Evolutionary conservation across 1,140 invertebrate species (phyloP), one percentile per base, ranked within the genome.

Genomic region (Bilobella aurantiaca): DNA sequence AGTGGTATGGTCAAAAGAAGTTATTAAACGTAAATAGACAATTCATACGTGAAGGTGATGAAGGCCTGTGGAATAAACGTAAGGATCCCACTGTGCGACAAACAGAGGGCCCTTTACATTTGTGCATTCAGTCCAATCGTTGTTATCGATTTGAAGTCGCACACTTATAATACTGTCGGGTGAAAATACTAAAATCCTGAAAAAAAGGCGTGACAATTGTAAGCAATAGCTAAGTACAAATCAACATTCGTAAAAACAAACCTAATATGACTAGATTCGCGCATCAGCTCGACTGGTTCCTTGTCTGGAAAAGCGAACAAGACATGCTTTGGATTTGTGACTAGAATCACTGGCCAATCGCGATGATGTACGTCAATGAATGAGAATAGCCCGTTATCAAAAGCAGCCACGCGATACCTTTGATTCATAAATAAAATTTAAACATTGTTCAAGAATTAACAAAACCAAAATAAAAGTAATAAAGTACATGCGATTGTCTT

Each of bases 351-450:
- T 25, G 92, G 92, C 90, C 89, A 94, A 46, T 83, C 79, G 65
- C 84, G 80, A 75, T 91, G 84, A 64, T 81, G 79, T 60, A 88
- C 79, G 79, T 96, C 92, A 65, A 84, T 79, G 77, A 96, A 94
- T n/a, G 91, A 90, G 75, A 96, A 86, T 65, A 92, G 76, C 23
- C 90, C 91, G 78, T 94, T 87, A 78, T 96, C 93, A 67, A 96
- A 83, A 27, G 88, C 90, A 47, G 84, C 83, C 28, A 96, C 74
- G 23, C 92, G 83, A 79, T 84, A 93, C 74, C 87, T 90, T 74
- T 61, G 79, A 53, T 58, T n/a, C n/a, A n/a, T n/a, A n/a, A n/a
- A n/a, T n/a, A n/a, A n/a, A n/a, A 8, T 57, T 57, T 53, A n/a
- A 29, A 65, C 25, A 27, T 28, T 18, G 27, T n/a, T 37, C 2